Evolutionary conservation across 30 jellyfish, hydroid and myxozoan genomes (phyloP).

Genomic region (Haliclystus octoradiatus): DNA sequence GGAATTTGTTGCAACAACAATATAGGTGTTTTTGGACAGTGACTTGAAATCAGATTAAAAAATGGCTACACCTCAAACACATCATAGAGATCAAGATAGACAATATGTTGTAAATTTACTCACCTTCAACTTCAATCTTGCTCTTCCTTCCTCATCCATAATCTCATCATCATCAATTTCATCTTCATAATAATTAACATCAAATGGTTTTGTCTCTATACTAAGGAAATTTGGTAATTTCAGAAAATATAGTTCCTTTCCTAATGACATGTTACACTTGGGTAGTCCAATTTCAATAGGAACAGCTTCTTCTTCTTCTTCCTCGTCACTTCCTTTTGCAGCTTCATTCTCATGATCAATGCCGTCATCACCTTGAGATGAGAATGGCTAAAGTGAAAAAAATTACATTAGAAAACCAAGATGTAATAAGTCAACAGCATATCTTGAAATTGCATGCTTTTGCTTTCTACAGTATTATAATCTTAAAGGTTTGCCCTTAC

Average conservation of each 20-base stretch:
- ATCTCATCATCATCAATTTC: slow-evolving; percentile 85
- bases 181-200: slow-evolving; percentile 68
- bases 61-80: no score
- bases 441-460: no score
- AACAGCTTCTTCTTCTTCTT: slow-evolving; percentile 57
- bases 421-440: no score
- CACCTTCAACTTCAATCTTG: slow-evolving; percentile 80
- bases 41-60: no score
- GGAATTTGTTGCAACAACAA: no score
- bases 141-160: slow-evolving; percentile 94
- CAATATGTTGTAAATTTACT: neutral
- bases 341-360: no score
- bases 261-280: slow-evolving; percentile 57
- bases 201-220: slow-evolving; percentile 92
- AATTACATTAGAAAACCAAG: no score
- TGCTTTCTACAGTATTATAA: no score
- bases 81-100: neutral
- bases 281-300: slow-evolving; percentile 83
- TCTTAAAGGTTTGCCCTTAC: no score
- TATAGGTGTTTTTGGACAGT: no score
- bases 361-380: no score
- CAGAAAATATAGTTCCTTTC: slow-evolving; percentile 65
- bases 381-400: no score
- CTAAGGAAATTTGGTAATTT: slow-evolving; percentile 90
- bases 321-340: slow-evolving; percentile 40